Evolutionary conservation across 2,113 vertebrate species (phyloP).

Genomic region (Oxyruncus cristatus): DNA sequence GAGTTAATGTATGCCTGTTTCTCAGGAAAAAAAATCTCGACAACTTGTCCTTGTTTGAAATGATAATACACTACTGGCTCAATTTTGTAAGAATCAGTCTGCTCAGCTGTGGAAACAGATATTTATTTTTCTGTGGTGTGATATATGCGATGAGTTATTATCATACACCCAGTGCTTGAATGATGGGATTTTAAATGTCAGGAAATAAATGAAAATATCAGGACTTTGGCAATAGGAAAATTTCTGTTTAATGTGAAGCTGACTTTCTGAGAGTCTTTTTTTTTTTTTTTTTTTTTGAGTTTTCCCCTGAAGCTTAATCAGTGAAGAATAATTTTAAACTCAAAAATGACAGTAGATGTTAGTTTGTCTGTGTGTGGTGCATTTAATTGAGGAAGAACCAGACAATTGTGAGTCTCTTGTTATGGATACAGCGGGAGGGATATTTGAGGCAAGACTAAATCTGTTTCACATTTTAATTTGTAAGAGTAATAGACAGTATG

Average conservation of each 20-base stretch:
- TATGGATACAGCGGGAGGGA: background rate
- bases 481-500: background rate
- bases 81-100: constrained; percentile 52
- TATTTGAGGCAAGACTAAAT: background rate
- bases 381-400: background rate
- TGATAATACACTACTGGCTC: constrained; percentile 16
- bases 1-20: constrained; percentile 37
- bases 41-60: constrained; percentile 49
- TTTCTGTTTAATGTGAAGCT: constrained; percentile 15
- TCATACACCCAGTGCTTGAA: background rate
- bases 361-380: background rate
- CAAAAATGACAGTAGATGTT: background rate
- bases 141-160: constrained; percentile 33
- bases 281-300: background rate
- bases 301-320: background rate
- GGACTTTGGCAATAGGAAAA: constrained; percentile 29
- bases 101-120: constrained; percentile 60
- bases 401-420: background rate
- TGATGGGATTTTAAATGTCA: constrained; percentile 67
- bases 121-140: constrained; percentile 13
- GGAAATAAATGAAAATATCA: constrained; percentile 64
- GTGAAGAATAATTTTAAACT: constrained; percentile 8
- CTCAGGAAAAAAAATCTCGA: background rate
- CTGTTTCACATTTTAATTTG: background rate
- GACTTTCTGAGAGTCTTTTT: constrained; percentile 25